Evolutionary conservation across 2,113 vertebrate species (phyloP).

Genomic region (Aix galericulata): DNA sequence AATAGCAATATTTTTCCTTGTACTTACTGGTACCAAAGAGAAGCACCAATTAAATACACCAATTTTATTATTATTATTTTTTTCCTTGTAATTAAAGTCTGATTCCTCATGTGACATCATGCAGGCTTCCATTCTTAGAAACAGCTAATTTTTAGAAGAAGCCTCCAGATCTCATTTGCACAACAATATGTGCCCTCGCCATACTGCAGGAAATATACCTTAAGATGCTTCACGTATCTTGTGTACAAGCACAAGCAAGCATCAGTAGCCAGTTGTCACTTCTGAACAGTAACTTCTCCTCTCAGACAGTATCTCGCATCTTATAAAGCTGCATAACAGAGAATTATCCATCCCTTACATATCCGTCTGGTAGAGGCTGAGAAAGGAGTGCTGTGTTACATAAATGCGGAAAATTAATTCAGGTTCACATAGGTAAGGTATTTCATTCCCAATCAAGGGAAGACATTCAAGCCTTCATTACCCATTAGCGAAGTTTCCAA

Average conservation of each 20-base stretch:
- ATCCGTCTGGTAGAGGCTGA: not conserved
- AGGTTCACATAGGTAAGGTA: not conserved
- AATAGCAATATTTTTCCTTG: not conserved
- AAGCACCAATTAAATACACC: not conserved
- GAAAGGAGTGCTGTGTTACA: not conserved
- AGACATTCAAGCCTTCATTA: not conserved
- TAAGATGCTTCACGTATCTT: not conserved
- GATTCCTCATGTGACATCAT: not conserved
- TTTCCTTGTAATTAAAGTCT: not conserved
- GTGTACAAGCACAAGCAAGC: not conserved
- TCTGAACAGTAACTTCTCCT: not conserved
- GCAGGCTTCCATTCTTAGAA: not conserved
- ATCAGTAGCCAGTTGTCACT: not conserved
- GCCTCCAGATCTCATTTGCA: not conserved
- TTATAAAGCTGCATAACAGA: not conserved
- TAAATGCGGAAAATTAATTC: not conserved
- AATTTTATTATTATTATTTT: not conserved
- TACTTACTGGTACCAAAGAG: not conserved
- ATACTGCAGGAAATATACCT: not conserved
- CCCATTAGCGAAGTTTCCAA: not conserved
- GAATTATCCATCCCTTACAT: rapidly evolving
- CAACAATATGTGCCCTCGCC: not conserved
- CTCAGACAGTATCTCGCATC: not conserved
- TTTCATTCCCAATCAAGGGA: not conserved
- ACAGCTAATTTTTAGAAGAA: not conserved